Conservation (phyloP, 92 coral and sea anemone species). For the Siderastrea radians region DNA sequence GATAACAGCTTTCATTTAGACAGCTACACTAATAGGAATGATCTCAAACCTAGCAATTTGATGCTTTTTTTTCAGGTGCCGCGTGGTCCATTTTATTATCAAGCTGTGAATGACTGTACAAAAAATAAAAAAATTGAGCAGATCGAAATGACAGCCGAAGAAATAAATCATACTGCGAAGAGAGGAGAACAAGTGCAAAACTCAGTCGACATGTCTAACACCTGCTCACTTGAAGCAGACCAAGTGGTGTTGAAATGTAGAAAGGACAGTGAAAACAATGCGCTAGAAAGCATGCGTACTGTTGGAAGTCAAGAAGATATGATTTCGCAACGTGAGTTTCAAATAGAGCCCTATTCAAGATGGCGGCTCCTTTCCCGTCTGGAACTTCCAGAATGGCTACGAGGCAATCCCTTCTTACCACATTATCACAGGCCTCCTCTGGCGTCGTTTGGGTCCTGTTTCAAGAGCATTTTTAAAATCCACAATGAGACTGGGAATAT, state of each 20-base stretch:
- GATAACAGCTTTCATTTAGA: too few species aligned
- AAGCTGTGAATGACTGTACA: neutral
- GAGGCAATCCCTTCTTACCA: constrained; percentile 86
- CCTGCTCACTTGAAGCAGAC: constrained; percentile 54
- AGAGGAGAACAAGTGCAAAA: neutral
- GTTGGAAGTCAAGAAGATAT: constrained; percentile 71
- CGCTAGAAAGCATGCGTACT: constrained; percentile 77
- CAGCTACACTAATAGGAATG: too few species aligned
- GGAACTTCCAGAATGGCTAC: constrained; percentile 96
- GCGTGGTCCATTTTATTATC: neutral
- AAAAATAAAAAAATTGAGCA: neutral
- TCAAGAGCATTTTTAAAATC: constrained; percentile 88
- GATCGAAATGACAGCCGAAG: neutral
- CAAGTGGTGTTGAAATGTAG: constrained; percentile 55
- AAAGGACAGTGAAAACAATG: constrained; percentile 50
- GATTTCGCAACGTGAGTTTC: constrained; percentile 65
- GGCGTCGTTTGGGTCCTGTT: constrained; percentile 87
- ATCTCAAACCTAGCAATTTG: too few species aligned
- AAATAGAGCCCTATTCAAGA: constrained; percentile 76
- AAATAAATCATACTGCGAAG: neutral
- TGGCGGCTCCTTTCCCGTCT: constrained; percentile 84
- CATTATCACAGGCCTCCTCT: constrained; percentile 93
- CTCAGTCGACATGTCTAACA: neutral
- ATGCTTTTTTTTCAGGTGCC: neutral
- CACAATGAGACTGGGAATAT: constrained; percentile 98